Conservation (phyloP, 2,113 vertebrate genomes). For the Nerophis ophidion region DNA sequence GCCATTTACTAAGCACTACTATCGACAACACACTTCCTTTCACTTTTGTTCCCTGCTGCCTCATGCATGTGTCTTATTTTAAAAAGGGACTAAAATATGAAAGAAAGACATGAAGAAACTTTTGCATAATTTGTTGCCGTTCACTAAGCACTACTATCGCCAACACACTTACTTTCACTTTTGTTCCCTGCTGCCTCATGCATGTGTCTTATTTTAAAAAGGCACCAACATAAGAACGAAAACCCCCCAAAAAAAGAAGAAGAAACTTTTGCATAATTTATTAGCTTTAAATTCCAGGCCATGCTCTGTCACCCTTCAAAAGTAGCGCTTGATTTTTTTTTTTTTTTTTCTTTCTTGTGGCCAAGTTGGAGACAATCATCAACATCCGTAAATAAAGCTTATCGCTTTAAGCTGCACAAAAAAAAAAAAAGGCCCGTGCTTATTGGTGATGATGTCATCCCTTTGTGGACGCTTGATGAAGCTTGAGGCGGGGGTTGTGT, state of each 20-base stretch:
- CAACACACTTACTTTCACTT: no score
- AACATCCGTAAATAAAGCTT: constrained; percentile 84
- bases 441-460: constrained; percentile 82
- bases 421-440: constrained; percentile 64
- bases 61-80: no score
- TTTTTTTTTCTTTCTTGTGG: no score
- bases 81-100: no score
- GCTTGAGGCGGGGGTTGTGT: constrained; percentile 52
- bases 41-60: no score
- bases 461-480: constrained; percentile 74
- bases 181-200: background rate
- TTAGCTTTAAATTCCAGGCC: constrained; percentile 75
- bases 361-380: constrained; percentile 67
- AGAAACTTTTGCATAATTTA: constrained; percentile 66
- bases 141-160: no score
- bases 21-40: no score
- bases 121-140: no score
- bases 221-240: background rate
- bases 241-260: background rate
- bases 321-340: constrained; percentile 58
- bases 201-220: background rate
- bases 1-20: no score
- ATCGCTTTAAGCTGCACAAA: constrained; percentile 74
- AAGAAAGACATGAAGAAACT: no score
- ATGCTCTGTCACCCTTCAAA: constrained; percentile 84